These are phyloP conservation scores for Zonotrichia leucophrys DNA, from an alignment of 2,113 vertebrate species.

Conservation along the genomic window DNA sequence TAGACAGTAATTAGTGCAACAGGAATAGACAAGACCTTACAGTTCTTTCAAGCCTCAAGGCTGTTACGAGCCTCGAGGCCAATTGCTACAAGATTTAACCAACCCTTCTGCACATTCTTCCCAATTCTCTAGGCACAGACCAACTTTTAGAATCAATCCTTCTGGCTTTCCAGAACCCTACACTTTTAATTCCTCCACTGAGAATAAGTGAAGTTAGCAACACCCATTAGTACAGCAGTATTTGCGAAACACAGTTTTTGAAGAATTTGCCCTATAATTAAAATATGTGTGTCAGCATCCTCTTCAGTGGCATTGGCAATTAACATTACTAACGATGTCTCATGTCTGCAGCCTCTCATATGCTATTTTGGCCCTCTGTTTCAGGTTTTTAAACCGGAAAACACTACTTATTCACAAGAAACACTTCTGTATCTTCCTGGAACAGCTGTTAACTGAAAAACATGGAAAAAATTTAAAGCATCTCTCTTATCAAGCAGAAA, in stretches of 20 bases:
- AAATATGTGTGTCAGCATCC: constrained; percentile 32
- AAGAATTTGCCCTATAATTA: constrained; percentile 50
- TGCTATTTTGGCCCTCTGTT: neutral
- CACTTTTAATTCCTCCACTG: neutral
- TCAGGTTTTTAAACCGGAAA: neutral
- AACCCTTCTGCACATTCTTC: neutral
- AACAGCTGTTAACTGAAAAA: neutral
- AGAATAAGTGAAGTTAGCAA: neutral
- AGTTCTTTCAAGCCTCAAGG: constrained; percentile 31
- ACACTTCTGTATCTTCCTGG: neutral
- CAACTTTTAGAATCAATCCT: neutral
- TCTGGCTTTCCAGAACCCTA: neutral
- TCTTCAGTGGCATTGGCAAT: constrained; percentile 22
- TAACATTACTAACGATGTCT: constrained; percentile 43
- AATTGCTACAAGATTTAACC: neutral
- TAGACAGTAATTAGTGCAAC: constrained; percentile 65
- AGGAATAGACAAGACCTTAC: constrained; percentile 62
- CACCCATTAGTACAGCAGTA: neutral
- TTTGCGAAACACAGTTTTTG: constrained; percentile 5
- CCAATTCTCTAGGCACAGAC: neutral
- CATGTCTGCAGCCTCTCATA: neutral
- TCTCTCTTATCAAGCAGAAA: neutral
- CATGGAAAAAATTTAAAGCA: neutral
- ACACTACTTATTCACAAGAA: neutral
- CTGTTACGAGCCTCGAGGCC: neutral